Base-by-base conservation (phyloP, 1,140 invertebrate genomes). In the silkworm (Bombyx mori) region DNA sequence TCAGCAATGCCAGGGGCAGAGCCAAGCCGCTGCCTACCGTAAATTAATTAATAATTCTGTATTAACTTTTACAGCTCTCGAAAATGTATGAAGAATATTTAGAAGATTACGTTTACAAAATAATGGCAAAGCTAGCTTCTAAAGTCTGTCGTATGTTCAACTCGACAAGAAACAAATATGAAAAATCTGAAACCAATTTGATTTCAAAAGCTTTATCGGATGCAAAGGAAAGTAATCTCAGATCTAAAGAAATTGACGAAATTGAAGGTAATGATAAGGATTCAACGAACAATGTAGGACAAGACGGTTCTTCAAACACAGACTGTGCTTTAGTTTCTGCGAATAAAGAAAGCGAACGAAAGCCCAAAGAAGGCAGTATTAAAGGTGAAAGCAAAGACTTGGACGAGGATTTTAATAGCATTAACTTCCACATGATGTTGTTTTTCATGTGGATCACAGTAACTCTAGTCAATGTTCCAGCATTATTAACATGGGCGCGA, bases 61-160 rank as follows among this genome's bases (percentile, higher is more conserved):
- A 53, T 72, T 86, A 45, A 18, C 59, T 79, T 35, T 35, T 89
- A 45, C 81, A 92, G 89, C 68, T 94, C 5, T 92, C 91, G 3
- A 92, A 91, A 86, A 91, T 93, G 81, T 94, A 92, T 46, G 92
- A 94, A 77, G 92, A 94, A 74, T 93, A 92, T 69, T 72, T 94
- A 10, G 93, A 94, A 81, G 90, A 92, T 72, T 89, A 91, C 45
- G 77, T 91, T 5, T 91, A 89, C 73, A 89, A 85, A 63, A 74
- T 90, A 61, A 77, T 90, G 58, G 86, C 88, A 12, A 88, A 82
- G 69, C 63, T 90, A 12, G 82, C 77, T 0, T 83, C 81, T 51
- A 62, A 77, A 77, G 71, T 82, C 54, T 72, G 82, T 67, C 60
- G 65, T 35, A 60, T 80, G 12, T 79, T 86, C 43, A 77, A 71